A percentile compares a stretch with the other conserved stretches of the same genome.
Evolutionary conservation across 2,113 vertebrate species (phyloP).

Genomic region (Cariama cristata): DNA sequence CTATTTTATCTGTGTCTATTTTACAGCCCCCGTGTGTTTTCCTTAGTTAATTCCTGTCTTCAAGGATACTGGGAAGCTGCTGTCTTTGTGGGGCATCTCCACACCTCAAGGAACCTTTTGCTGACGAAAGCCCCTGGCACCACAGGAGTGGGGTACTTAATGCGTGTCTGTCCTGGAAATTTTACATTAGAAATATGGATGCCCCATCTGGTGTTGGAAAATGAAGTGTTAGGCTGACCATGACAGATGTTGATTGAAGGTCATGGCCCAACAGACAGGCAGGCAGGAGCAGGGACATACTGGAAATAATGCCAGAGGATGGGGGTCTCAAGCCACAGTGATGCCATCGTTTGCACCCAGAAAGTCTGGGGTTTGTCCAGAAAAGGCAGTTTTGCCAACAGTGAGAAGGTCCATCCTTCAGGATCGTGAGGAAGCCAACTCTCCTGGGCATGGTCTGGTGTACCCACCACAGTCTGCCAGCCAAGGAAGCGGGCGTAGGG

Average conservation of each 20-base stretch:
- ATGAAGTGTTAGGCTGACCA: background rate
- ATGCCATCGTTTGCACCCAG: background rate
- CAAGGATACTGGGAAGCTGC: background rate
- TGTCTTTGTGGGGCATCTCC: background rate
- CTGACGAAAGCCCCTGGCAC: background rate
- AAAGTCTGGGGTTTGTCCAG: background rate
- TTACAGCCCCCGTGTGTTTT: rapidly evolving
- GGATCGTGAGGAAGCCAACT: background rate
- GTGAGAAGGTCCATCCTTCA: background rate
- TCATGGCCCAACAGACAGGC: background rate
- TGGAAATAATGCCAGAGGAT: background rate
- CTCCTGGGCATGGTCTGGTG: background rate
- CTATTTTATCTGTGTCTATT: background rate
- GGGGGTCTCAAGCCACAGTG: background rate
- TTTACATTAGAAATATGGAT: background rate
- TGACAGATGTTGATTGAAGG: background rate
- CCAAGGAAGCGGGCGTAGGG: background rate
- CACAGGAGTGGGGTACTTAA: background rate
- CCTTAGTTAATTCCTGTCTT: background rate
- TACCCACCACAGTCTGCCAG: background rate
- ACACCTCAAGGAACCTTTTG: background rate
- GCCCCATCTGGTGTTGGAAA: background rate
- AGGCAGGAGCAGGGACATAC: background rate
- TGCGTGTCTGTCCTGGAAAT: background rate
- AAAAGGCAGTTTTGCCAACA: background rate